Base-by-base conservation (phyloP, 2,113 vertebrate genomes). In the Axis porcinus region DNA sequence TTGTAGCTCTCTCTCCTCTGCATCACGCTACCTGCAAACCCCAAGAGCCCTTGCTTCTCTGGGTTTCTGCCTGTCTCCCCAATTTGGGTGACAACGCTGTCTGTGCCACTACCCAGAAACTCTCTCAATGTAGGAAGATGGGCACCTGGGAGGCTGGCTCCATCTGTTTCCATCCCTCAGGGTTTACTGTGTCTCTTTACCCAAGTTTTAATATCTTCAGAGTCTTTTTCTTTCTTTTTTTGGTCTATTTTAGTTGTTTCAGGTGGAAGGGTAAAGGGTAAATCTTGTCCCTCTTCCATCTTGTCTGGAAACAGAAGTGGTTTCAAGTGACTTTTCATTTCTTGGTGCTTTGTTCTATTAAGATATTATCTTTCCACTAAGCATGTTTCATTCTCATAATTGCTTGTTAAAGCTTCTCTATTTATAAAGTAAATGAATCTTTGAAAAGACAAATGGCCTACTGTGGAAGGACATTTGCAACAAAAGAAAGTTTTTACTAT, bases 101-200 rank as follows among this genome's bases (percentile, higher is more conserved):
- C 91, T 11, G 1, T 2, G 2, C 67, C 40, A 11, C 2, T 19
- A 4, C 47, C 67, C 33, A 3, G 54, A 27, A 25, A 40, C 27
- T 25, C 25, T 58, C 40, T 27, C 85, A 27, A 0, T 58, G 30
- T 52, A 4, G 57, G 27, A 5, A 19, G 28, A 4, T 27, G 50
- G 30, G 33, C 2, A 0, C 13, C 2, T 23, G 28, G 11, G 6
- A 1, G 27, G 12, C 21, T 43, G 36, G 6, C 74, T n/a, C 21
- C 30, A 1, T 47, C 28, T 14, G 40, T 7, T 7, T 7, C 30
- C 30, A 0, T 28, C 85, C 30, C 17, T 40, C n/a, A 5, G 89
- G 55, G 45, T 2, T 25, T 12, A 1, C 13, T 5, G 25, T 40
- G 40, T 33, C 33, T 83, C 62, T 28, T 52, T 7, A 3, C 21